These are phyloP conservation scores for Pyrrhosoma nymphula DNA, from an alignment of 2,888 invertebrate species.

Conservation along the genomic window DNA sequence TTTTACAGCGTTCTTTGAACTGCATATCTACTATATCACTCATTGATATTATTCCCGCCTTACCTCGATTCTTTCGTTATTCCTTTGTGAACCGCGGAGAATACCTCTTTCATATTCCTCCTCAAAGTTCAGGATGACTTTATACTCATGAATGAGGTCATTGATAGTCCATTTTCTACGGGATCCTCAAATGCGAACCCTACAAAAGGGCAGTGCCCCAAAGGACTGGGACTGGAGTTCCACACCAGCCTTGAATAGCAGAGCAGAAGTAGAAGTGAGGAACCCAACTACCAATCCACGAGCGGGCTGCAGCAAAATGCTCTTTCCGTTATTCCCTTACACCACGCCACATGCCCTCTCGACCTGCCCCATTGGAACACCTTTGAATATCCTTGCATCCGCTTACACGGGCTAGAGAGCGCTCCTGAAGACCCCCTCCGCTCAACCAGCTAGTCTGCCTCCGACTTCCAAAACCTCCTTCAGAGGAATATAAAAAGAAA, in stretches of 20 bases:
- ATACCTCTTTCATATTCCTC: background rate
- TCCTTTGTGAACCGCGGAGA: background rate
- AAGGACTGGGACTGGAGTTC: background rate
- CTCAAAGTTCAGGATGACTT: background rate
- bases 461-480: too few relatives aligned
- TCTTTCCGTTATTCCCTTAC: background rate
- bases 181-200: background rate
- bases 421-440: background rate
- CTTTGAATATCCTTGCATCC: conserved; percentile 25
- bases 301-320: background rate
- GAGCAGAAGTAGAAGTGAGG: background rate
- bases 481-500: too few relatives aligned
- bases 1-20: too few relatives aligned
- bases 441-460: background rate
- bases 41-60: background rate
- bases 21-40: too few relatives aligned
- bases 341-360: background rate
- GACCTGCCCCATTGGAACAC: background rate
- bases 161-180: background rate
- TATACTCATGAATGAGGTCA: background rate
- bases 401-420: background rate
- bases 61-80: background rate
- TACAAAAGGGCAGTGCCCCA: background rate
- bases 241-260: background rate
- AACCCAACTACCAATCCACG: background rate